Evolutionary conservation across 2,113 vertebrate species (phyloP).

Genomic region (Bambusicola thoracicus): DNA sequence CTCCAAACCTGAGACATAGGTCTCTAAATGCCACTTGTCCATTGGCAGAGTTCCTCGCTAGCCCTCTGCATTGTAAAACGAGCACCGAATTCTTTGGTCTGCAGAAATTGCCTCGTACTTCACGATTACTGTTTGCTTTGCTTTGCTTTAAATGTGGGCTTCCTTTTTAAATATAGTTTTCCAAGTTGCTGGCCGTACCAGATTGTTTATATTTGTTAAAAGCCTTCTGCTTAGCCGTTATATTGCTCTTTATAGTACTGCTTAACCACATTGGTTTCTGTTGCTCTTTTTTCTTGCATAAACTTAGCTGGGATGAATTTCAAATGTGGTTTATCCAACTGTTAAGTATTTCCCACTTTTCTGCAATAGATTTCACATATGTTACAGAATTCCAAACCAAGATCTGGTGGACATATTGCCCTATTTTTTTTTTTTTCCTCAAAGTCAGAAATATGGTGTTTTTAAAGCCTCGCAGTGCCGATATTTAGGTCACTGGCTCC

Average conservation of each 20-base stretch:
- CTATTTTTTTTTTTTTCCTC: constrained; percentile 32
- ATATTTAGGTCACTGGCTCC: constrained; percentile 54
- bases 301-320: constrained; percentile 81
- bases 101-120: constrained; percentile 54
- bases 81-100: neutral
- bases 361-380: constrained; percentile 82
- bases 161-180: constrained; percentile 77
- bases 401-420: constrained; percentile 74
- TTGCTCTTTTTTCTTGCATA: constrained; percentile 81
- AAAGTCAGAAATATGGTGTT: constrained; percentile 49
- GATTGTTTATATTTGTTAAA: constrained; percentile 81
- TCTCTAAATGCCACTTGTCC: neutral
- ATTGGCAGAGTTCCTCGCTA: neutral
- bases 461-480: constrained; percentile 17
- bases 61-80: fast-evolving
- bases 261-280: constrained; percentile 74
- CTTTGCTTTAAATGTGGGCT: constrained; percentile 74
- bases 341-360: constrained; percentile 81
- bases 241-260: constrained; percentile 75
- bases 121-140: constrained; percentile 46
- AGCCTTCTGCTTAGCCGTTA: constrained; percentile 80
- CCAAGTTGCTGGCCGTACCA: constrained; percentile 76
- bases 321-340: constrained; percentile 83
- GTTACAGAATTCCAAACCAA: constrained; percentile 78
- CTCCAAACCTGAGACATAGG: neutral